These are phyloP conservation scores for Chroicocephalus ridibundus DNA, from an alignment of 2,113 vertebrate genomes.

Conservation along the genomic window DNA sequence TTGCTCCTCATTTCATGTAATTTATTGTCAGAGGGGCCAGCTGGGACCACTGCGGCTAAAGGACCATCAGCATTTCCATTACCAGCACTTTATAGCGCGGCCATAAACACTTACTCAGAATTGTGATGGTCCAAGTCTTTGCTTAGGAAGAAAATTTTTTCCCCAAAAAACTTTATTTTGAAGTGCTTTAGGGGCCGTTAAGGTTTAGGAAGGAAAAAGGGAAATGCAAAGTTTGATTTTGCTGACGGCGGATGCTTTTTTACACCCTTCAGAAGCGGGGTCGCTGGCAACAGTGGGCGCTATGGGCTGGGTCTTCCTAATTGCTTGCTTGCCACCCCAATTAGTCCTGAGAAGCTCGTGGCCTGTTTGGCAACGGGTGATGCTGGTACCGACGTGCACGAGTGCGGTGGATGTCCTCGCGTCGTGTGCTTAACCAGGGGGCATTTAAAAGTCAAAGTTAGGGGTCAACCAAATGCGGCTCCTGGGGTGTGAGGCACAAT, in stretches of 20 bases:
- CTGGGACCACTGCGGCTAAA: background rate
- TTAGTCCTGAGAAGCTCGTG: background rate
- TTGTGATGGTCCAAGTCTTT: background rate
- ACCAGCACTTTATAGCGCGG: background rate
- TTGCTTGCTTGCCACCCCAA: fast-evolving
- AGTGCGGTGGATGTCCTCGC: fast-evolving
- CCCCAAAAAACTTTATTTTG: background rate
- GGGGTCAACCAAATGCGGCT: background rate
- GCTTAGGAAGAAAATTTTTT: background rate
- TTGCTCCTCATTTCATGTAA: background rate
- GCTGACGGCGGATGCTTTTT: background rate
- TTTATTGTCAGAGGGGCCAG: slow-evolving; percentile 12
- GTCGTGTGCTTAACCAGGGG: background rate
- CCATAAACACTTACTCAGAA: background rate
- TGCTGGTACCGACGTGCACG: fast-evolving
- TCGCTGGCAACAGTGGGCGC: fast-evolving
- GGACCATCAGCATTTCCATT: background rate
- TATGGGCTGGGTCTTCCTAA: background rate
- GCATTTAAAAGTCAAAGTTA: too few relatives aligned
- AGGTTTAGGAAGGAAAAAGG: background rate
- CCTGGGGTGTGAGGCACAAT: fast-evolving
- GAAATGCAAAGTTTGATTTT: background rate
- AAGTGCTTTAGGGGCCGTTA: background rate
- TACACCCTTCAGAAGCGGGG: too few relatives aligned
- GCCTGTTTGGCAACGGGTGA: background rate